Base-by-base conservation (phyloP, 1,140 invertebrate genomes). In the Drosophila prosaltans region DNA sequence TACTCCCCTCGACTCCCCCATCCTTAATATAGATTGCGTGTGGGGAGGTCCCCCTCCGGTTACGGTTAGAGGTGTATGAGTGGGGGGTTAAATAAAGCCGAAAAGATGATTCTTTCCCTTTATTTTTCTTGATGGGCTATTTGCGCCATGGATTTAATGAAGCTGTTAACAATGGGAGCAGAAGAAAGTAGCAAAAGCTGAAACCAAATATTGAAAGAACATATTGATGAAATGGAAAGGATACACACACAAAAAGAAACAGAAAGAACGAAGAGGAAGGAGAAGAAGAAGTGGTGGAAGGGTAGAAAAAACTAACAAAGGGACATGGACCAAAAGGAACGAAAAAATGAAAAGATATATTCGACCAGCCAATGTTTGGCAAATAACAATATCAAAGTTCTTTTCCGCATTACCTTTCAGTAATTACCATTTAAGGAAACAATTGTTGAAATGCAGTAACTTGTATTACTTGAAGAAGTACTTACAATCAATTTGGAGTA, bases 161-260 rank as follows among this genome's bases (percentile, higher is more conserved):
- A 78, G 74, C 74, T 78, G 74, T 78, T 78, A 77, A 78, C 74
- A 78, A 78, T 71, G 68, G 68, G 68, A 77, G n/a, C 28, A 39
- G 3, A 32, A 59, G 6, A 59, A 59, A 32, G 57, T 59, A 28
- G 57, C 57, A 59, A 59, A 59, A 28, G 57, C 57, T 39, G 21
- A 59, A 39, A 59, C 30, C 57, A 59, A 59, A 59, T 59, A 59
- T 59, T 59, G 57, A 59, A 59, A 24, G 32, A 59, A 59, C 57
- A 59, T 59, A 39, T 59, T 59, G 30, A 59, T 59, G 30, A 59
- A 59, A 59, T 32, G 32, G 7, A 39, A 36, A 59, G 54, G 54
- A 59, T 16, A 28, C 7, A 48, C 21, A 48, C 43, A 45, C 43
- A 55, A 57, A 21, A 7, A 16, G 2, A 57, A 10, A 57, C n/a